A percentile compares a stretch with the other conserved stretches of the same genome.
Conservation (phyloP, 2,797 vertebrate species). For the Tragelaphus eurycerus region DNA sequence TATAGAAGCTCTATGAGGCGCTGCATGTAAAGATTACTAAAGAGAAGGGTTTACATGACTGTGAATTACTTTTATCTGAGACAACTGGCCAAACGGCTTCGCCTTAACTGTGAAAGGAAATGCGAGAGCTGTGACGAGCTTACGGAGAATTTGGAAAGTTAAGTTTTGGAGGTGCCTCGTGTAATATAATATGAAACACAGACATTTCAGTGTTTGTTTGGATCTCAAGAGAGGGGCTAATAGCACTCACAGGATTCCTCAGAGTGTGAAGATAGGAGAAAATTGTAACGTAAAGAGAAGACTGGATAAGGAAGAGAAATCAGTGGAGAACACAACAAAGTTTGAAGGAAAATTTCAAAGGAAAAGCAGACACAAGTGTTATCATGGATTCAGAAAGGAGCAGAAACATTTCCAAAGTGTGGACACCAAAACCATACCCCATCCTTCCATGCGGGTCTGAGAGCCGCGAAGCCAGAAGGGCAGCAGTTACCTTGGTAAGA, state of each 20-base stretch:
- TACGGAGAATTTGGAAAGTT: background rate
- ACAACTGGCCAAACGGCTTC: background rate
- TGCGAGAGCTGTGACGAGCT: background rate
- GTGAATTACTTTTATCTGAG: background rate
- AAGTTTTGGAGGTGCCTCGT: background rate
- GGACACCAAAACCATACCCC: background rate
- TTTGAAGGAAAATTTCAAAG: background rate
- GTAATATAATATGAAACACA: no score
- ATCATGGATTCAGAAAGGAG: background rate
- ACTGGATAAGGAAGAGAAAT: background rate
- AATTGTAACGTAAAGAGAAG: background rate
- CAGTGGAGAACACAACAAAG: background rate
- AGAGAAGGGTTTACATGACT: background rate
- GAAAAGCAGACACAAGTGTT: background rate
- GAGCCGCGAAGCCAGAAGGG: background rate
- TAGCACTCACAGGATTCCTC: background rate
- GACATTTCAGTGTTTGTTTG: background rate
- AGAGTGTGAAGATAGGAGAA: background rate
- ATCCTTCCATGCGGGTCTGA: background rate
- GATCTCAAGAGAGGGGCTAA: background rate
- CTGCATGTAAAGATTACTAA: background rate
- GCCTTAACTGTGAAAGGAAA: background rate
- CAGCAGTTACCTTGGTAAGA: background rate
- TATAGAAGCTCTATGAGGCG: rapidly evolving
- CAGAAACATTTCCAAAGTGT: background rate